phyloP scores from a whole-genome alignment of 1,140 invertebrate species.

The Tetramorium alpestre region DNA sequence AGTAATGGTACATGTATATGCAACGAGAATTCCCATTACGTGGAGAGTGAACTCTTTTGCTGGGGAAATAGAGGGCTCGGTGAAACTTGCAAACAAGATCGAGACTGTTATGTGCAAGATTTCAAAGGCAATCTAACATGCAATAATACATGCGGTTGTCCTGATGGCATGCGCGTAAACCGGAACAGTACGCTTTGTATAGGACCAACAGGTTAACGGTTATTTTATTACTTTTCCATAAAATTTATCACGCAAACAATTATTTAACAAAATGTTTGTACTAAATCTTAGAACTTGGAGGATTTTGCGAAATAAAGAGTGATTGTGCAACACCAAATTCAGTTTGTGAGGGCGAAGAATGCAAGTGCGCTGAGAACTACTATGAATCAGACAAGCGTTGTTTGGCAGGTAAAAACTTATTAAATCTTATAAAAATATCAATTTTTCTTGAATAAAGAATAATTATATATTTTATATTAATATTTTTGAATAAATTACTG shows the following conservation, averaged over 20 bases:
- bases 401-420: constrained; percentile 57
- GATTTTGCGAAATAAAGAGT: constrained; percentile 54
- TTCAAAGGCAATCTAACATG: constrained; percentile 44
- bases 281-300: constrained; percentile 59
- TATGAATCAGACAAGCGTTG: constrained; percentile 55
- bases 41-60: constrained; percentile 72
- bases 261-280: not conserved
- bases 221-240: not conserved
- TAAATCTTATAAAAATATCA: not conserved
- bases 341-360: constrained; percentile 53
- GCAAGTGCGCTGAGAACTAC: constrained; percentile 65
- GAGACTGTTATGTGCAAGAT: constrained; percentile 67
- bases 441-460: not conserved
- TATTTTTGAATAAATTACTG: not conserved
- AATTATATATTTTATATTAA: not conserved
- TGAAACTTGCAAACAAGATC: constrained; percentile 58
- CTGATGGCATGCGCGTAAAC: constrained; percentile 54
- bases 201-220: constrained; percentile 35
- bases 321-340: constrained; percentile 64
- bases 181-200: constrained; percentile 51
- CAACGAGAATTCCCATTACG: constrained; percentile 69
- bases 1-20: constrained; percentile 68
- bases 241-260: not conserved
- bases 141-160: constrained; percentile 61
- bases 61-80: constrained; percentile 71